phyloP scores from a whole-genome alignment of 2,797 vertebrate species.

The Xiphophorus birchmanni region DNA sequence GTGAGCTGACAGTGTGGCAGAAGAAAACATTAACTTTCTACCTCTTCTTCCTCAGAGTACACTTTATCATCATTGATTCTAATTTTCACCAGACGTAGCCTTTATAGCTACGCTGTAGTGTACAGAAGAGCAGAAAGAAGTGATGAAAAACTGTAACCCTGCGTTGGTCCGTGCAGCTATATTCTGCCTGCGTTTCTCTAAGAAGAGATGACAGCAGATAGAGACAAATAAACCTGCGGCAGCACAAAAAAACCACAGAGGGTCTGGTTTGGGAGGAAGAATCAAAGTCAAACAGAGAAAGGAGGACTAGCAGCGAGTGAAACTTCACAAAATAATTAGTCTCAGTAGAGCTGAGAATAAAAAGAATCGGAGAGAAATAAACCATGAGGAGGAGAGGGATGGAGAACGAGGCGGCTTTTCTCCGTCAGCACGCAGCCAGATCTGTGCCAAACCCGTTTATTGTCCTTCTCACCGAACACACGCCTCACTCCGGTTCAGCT shows the following conservation, averaged over 20 bases:
- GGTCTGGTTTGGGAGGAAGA: conserved; percentile 27
- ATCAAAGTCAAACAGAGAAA: conserved; percentile 52
- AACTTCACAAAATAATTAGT: conserved; percentile 77
- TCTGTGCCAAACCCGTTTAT: conserved; percentile 40
- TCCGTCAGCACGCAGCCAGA: conserved; percentile 1
- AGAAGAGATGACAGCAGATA: conserved; percentile 36
- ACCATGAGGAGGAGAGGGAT: conserved; percentile 29
- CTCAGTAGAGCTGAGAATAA: conserved; percentile 61
- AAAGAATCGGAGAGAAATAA: conserved; percentile 21
- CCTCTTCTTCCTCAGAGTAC: not conserved
- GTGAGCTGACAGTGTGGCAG: conserved; percentile 28
- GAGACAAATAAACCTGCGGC: conserved; percentile 57
- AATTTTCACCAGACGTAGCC: conserved; percentile 4
- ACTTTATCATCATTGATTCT: conserved; percentile 13
- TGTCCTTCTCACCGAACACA: conserved; percentile 43
- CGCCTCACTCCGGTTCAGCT: conserved; percentile 32
- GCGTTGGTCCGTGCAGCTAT: not conserved
- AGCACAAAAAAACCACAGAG: conserved; percentile 16
- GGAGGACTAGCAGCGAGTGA: conserved; percentile 54
- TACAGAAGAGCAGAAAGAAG: conserved; percentile 12
- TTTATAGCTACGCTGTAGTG: conserved; percentile 10
- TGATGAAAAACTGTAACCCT: not conserved
- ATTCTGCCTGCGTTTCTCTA: conserved; percentile 24
- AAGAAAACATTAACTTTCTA: not conserved
- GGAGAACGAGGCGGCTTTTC: conserved; percentile 25